Evolutionary conservation across 2,113 vertebrate genomes (phyloP), one percentile per base, ranked within the genome.

Genomic region (Embiotoca jacksoni): DNA sequence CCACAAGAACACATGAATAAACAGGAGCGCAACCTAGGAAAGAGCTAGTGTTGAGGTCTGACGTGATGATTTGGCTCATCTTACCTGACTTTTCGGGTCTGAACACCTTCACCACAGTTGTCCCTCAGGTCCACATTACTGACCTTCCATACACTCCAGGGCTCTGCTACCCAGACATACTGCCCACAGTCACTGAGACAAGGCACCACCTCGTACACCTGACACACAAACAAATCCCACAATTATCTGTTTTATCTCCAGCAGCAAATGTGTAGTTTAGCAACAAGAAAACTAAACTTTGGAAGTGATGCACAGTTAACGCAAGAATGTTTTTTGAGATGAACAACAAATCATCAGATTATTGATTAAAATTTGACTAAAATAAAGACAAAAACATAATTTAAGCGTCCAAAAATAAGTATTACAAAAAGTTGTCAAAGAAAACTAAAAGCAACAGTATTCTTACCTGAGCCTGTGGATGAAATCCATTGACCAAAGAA

Each of bases 81-180:
- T 92, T 94, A 99, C 98, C 97, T 95, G 85, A 99, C 97, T 95
- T 99, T 99, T 30, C 97, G 93, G 4, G 98, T 99, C 72, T 99
- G 97, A 54, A 99, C 97, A 0, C 98, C 98, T 89, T 98, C 97
- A 59, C 98, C 98, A 50, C 98, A 99, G 94, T 99, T 99, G 55
- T 97, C 96, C 75, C 95, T 95, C 55, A 96, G 94, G 83, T 98
- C 95, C 72, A 98, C 96, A 0, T 95, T 97, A 73, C 96, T 98
- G 88, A 99, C 97, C 81, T 98, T 99, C 95, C 98, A 99, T 33
- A 98, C 83, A 0, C 97, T 98, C 98, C 98, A 99, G 0, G 97
- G 96, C 59, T 99, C 98, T 3, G 96, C 94, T 75, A 98, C 90
- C 96, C 98, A 99, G 0, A 98, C 72, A 1, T 98, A 97, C 88